Conservation (phyloP, 2,113 vertebrate genomes). For the Osmerus eperlanus region DNA sequence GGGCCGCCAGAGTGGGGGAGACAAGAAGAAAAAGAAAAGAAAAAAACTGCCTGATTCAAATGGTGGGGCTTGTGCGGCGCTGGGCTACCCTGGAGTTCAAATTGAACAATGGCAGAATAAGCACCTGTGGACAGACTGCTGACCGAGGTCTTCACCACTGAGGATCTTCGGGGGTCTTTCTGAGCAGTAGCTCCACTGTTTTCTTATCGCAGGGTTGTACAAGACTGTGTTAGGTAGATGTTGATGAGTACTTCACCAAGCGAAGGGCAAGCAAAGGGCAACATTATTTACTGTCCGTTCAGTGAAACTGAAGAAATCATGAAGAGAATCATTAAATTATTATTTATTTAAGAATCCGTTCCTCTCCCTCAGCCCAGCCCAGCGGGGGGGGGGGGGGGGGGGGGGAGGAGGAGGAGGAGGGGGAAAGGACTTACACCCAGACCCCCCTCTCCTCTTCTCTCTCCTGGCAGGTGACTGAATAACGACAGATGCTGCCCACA, state of each 20-base stretch:
- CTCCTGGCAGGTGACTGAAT: conserved; percentile 65
- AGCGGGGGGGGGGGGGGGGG: no score
- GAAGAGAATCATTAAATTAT: no score
- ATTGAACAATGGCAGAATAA: conserved; percentile 10
- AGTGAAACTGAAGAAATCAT: no score
- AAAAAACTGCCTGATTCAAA: conserved; percentile 34
- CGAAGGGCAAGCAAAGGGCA: no score
- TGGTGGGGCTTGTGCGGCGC: conserved; percentile 29
- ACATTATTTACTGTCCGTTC: no score
- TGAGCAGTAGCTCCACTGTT: background rate
- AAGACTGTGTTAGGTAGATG: no score
- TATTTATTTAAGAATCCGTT: no score
- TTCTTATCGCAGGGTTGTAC: no score
- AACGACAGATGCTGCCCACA: conserved; percentile 57
- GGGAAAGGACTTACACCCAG: no score
- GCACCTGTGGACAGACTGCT: conserved; percentile 33
- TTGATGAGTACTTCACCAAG: no score
- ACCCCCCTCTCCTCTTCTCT: conserved; percentile 14
- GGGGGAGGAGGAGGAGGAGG: no score
- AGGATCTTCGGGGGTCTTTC: conserved; percentile 17
- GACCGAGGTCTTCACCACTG: conserved; percentile 5
- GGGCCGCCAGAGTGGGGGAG: conserved; percentile 64
- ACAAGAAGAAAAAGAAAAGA: conserved; percentile 55
- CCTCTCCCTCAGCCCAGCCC: no score
- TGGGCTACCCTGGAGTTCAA: background rate